Evolutionary conservation across 2,888 invertebrate genomes (phyloP).

Genomic region (Busseola fusca): DNA sequence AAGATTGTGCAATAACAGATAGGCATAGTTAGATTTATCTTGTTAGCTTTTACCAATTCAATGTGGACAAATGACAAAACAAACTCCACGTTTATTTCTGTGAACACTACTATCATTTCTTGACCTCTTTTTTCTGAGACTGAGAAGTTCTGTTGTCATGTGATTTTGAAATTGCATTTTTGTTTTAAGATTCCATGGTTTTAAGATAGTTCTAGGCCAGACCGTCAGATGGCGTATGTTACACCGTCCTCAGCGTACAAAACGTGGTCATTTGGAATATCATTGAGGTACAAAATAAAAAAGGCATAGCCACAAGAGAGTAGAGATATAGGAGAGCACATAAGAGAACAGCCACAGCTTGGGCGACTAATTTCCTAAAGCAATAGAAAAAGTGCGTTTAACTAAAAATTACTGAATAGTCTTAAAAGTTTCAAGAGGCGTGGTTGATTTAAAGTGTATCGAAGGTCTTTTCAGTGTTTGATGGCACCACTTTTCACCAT

Average conservation of each 20-base stretch:
- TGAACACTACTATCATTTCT: constrained; percentile 7
- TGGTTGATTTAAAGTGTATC: constrained; percentile 9
- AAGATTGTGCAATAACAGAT: constrained; percentile 12
- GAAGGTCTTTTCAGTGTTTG: constrained; percentile 12
- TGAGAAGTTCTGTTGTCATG: not conserved
- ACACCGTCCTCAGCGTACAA: too few species aligned
- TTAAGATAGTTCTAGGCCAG: not conserved
- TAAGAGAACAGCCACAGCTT: not conserved
- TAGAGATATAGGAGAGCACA: too few species aligned
- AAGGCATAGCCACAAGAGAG: too few species aligned
- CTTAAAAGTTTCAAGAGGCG: not conserved
- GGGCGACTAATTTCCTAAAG: not conserved
- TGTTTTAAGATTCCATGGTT: not conserved
- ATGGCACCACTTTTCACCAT: not conserved
- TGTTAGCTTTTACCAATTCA: constrained; percentile 2
- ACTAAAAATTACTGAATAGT: not conserved
- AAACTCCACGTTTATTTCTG: constrained; percentile 5
- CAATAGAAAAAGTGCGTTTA: not conserved
- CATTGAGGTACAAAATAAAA: not conserved
- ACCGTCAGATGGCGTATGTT: not conserved
- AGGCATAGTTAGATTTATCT: constrained; percentile 6
- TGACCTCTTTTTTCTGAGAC: not conserved
- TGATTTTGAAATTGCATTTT: not conserved
- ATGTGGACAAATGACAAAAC: constrained; percentile 15
- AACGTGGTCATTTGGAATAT: too few species aligned